A percentile compares a stretch with the other conserved stretches of the same genome.
Evolutionary conservation across 2,113 vertebrate species (phyloP).

Genomic region (Erythrolamprus reginae): DNA sequence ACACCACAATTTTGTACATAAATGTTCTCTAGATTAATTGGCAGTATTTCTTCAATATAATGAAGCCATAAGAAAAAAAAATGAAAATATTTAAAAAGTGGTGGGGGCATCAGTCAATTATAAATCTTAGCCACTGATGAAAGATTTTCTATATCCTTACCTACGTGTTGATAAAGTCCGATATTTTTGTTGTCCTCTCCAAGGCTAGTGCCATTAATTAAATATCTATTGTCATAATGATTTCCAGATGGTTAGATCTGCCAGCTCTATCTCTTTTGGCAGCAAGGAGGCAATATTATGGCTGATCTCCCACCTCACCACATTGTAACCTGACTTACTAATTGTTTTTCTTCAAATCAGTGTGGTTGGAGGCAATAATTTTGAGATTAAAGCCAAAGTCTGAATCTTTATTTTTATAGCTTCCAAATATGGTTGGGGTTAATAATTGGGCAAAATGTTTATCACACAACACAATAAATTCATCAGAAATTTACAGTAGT

Average conservation of each 20-base stretch:
- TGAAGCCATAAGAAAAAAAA: neutral
- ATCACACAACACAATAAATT: neutral
- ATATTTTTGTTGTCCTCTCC: neutral
- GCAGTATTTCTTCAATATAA: neutral
- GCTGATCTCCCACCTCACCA: neutral
- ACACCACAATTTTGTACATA: neutral
- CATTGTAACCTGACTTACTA: neutral
- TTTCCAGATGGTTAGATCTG: neutral
- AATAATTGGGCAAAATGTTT: neutral
- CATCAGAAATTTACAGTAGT: neutral
- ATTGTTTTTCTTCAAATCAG: neutral
- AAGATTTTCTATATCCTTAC: neutral
- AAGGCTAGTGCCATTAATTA: neutral
- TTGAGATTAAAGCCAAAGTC: neutral
- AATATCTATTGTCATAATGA: neutral
- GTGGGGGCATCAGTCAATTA: neutral
- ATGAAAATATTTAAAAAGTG: neutral
- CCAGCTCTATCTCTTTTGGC: neutral
- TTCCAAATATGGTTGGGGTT: neutral
- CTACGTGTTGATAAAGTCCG: neutral
- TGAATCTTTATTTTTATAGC: neutral
- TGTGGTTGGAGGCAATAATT: neutral
- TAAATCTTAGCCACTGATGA: neutral
- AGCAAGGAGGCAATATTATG: neutral
- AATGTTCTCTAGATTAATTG: neutral